These are phyloP conservation scores for Aplysina aerophoba DNA, from an alignment of 37 sponge, comb jelly and placozoan species.

Conservation along the genomic window DNA sequence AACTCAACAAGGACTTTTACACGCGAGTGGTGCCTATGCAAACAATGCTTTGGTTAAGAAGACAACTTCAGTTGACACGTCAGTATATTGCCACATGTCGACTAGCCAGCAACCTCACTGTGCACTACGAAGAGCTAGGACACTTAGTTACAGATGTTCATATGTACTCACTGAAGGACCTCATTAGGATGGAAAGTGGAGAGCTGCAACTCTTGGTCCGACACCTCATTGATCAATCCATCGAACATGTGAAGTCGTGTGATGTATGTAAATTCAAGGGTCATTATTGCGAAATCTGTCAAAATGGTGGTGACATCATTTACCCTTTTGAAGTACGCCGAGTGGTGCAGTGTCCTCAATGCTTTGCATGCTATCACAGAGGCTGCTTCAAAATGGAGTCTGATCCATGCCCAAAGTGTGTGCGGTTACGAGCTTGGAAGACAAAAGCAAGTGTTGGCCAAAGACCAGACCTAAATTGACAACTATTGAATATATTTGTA, in stretches of 20 bases:
- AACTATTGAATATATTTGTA: not conserved
- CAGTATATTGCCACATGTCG: constrained; percentile 61
- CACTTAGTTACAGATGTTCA: constrained; percentile 75
- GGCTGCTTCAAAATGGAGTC: constrained; percentile 22
- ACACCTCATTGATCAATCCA: not conserved
- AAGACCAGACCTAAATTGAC: too few relatives aligned
- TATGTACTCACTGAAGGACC: constrained; percentile 78
- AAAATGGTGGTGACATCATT: constrained; percentile 73
- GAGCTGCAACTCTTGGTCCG: not conserved
- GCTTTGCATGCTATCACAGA: constrained; percentile 40
- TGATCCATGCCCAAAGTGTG: constrained; percentile 43
- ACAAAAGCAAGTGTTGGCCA: not conserved
- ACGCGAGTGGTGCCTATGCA: constrained; percentile 38
- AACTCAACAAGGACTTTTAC: constrained; percentile 36
- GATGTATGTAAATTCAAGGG: constrained; percentile 86
- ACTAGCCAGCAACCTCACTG: constrained; percentile 34
- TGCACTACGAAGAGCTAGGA: constrained; percentile 46
- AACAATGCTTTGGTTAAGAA: constrained; percentile 38
- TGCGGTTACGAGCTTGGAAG: constrained; percentile 13
- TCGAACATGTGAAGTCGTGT: constrained; percentile 11
- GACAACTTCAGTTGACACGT: constrained; percentile 44
- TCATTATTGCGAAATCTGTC: constrained; percentile 95
- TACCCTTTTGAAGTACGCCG: constrained; percentile 90
- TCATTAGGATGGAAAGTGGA: constrained; percentile 43
- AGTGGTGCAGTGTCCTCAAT: constrained; percentile 64